phyloP scores from a whole-genome alignment of 2,113 vertebrate genomes.

The Lepus americanus region DNA sequence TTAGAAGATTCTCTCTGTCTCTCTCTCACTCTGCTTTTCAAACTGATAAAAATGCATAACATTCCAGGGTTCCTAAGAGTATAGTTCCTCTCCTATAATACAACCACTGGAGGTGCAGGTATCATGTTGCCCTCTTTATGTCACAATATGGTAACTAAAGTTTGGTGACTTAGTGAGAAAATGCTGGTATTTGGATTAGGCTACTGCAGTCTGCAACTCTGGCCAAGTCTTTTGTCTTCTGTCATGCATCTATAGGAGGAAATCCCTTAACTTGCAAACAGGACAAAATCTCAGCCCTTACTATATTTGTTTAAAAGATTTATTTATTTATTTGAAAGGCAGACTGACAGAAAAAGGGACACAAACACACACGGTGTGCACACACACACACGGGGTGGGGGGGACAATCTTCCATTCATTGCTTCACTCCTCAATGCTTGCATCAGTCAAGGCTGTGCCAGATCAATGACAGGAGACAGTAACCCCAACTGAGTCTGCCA shows the following conservation, averaged over 20 bases:
- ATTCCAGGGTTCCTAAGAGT: background rate
- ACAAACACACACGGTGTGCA: too few species aligned
- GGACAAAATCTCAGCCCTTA: background rate
- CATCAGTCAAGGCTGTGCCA: too few species aligned
- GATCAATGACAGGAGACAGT: too few species aligned
- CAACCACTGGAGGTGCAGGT: background rate
- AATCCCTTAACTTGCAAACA: background rate
- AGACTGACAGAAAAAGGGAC: too few species aligned
- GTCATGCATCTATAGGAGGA: background rate
- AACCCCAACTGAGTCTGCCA: too few species aligned
- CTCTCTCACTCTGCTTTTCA: too few species aligned
- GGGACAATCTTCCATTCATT: too few species aligned
- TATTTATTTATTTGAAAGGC: too few species aligned
- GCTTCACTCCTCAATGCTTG: too few species aligned
- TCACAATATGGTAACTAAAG: background rate
- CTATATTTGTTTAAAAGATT: too few species aligned
- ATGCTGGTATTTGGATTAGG: background rate
- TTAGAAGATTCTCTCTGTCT: too few species aligned
- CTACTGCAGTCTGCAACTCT: background rate
- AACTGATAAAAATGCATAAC: background rate
- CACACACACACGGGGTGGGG: too few species aligned
- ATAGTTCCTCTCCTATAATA: background rate
- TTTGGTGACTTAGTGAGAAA: background rate
- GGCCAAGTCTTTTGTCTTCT: background rate
- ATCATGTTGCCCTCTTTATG: background rate